Evolutionary conservation across 2,888 invertebrate species (phyloP), one percentile per base, ranked within the genome.

Genomic region (Phortica magna): DNA sequence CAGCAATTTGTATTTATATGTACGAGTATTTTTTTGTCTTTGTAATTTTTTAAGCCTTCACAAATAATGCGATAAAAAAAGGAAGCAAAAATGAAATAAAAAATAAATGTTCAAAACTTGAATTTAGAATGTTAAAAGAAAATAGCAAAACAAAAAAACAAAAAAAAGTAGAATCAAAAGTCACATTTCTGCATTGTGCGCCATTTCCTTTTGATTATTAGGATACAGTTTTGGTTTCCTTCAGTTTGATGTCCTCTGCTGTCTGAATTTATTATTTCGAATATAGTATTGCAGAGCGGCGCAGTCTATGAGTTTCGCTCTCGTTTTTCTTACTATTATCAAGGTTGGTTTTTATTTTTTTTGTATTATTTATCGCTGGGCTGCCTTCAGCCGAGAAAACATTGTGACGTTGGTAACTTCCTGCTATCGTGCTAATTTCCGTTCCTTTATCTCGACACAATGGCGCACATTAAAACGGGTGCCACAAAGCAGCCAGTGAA

Each of bases 361-460:
- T 67, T 67, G 53, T 43, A 68, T 57, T 53, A 43, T 67, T 57
- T 67, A 70, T 73, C 19, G 31, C 68, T 76, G 64, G 31, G 19
- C 19, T 59, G 65, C 67, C 72, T 75, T 75, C 76, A 42, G 76
- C 79, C 31, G 81, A 84, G 84, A 85, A 85, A 84, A 85, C 65
- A 74, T 76, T 77, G 68, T 78, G 73, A 80, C 84, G 86, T 84
- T 88, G 83, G 80, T 85, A 84, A 87, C 90, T 89, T 90, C 90
- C 90, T 90, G 90, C 90, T 89, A 90, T 90, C 90, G 90, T 89
- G 90, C 90, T 90, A 90, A 90, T 90, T 90, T 90, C 90, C 90
- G 90, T 88, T 90, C 83, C 90, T 90, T 90, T 90, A 90, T 90
- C 90, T 90, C 89, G 90, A 89, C 90, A 90, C 90, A 90, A 90